Conservation (phyloP, 2,113 vertebrate species). For the Heterotilapia buettikoferi region DNA sequence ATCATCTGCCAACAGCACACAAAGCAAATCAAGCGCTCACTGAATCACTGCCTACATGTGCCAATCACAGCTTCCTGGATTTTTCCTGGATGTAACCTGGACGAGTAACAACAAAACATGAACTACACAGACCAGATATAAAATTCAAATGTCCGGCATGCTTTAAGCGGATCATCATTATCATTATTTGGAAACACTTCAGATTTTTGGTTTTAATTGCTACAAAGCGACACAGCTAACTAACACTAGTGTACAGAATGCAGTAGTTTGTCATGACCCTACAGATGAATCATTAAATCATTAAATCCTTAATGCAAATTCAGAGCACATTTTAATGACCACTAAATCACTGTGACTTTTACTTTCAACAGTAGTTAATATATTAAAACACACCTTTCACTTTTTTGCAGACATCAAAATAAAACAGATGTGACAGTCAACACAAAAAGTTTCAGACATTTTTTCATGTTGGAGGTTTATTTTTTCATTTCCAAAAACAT, state of each 20-base stretch:
- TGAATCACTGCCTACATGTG: background rate
- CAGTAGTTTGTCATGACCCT: background rate
- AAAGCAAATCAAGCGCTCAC: background rate
- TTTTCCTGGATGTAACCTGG: rapidly evolving
- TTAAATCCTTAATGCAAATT: background rate
- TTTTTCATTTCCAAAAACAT: background rate
- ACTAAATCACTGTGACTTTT: background rate
- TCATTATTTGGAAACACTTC: background rate
- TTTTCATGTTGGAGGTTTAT: background rate
- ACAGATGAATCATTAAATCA: background rate
- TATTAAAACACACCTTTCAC: background rate
- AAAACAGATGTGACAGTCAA: background rate
- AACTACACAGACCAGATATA: background rate
- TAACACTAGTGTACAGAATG: background rate
- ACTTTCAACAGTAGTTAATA: too few species aligned
- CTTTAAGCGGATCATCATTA: background rate
- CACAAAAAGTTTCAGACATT: rapidly evolving
- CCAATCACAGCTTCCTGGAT: background rate
- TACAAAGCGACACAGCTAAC: background rate
- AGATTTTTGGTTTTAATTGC: background rate
- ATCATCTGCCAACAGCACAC: background rate
- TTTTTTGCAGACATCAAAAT: background rate
- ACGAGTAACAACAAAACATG: background rate
- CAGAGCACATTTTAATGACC: background rate
- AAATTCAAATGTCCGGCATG: background rate